Evolutionary conservation across 2,888 invertebrate species (phyloP), one percentile per base, ranked within the genome.

Genomic region (Cataglyphis albicans): DNA sequence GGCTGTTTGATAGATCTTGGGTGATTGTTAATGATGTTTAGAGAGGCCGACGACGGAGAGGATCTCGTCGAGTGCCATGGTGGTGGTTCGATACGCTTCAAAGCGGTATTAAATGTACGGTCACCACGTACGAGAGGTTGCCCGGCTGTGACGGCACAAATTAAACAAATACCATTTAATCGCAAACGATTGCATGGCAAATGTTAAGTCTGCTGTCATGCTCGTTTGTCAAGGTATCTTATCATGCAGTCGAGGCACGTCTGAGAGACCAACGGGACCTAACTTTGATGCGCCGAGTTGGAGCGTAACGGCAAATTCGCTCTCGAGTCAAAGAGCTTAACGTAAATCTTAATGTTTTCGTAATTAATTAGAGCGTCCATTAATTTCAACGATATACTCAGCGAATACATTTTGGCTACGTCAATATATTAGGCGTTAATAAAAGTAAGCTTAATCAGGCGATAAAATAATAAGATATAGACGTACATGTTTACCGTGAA

Each of bases 1-100:
- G 92, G 83, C 90, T 92, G 92, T 93, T 93, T 93, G 94, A 93
- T 92, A 90, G 92, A 93, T 94, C 92, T 92, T 92, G 92, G 91
- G 90, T 92, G 92, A 94, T 94, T 94, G 93, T 93, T 93, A 93
- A 94, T 94, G 92, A 93, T 92, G 93, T 93, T 93, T 92, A 91
- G 89, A 90, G 90, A 93, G 89, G 86, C 84, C 87, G 86, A 87
- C 86, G 86, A 88, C 86, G 84, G 87, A 78, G 85, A 78, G 85
- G 63, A 85, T 85, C 81, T 84, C 85, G 65, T 29, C 74, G 70
- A 72, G 75, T 73, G 83, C 75, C 55, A 70, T 10, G 44, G 59
- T 81, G 73, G 63, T 82, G 88, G 86, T 86, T 83, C 87, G 85
- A 88, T 89, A 87, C 89, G 85, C 84, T 84, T 88, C 89, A 90